These are phyloP conservation scores for Pseudomyrmex pallidus DNA, from an alignment of 1,140 invertebrate genomes.

Conservation along the genomic window DNA sequence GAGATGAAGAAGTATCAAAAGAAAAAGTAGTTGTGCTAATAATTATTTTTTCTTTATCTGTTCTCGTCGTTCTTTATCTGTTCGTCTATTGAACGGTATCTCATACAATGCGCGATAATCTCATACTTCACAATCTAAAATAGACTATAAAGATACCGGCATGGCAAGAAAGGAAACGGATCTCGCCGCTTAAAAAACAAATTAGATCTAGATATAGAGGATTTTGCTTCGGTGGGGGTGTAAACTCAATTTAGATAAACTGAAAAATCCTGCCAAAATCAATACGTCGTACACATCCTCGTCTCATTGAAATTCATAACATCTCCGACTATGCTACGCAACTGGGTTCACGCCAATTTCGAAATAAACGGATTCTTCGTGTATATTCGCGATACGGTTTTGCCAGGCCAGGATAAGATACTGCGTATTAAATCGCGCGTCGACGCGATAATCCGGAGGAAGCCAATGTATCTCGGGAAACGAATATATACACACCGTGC, in stretches of 20 bases:
- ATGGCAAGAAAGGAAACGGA: neutral
- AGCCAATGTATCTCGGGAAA: slow-evolving; percentile 18
- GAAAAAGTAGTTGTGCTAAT: too few species aligned
- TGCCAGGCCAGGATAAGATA: neutral
- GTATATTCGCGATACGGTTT: neutral
- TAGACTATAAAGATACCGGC: slow-evolving; percentile 1
- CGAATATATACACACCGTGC: neutral
- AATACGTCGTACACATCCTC: neutral
- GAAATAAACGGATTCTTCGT: slow-evolving; percentile 7
- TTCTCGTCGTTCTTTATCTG: too few species aligned
- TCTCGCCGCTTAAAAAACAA: too few species aligned
- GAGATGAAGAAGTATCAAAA: too few species aligned
- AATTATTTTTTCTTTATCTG: too few species aligned
- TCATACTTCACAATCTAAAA: neutral
- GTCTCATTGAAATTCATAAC: slow-evolving; percentile 34
- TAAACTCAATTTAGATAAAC: slow-evolving; percentile 21
- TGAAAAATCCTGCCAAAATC: slow-evolving; percentile 30
- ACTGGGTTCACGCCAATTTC: slow-evolving; percentile 9
- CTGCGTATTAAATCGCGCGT: slow-evolving; percentile 30
- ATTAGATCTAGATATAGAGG: too few species aligned
- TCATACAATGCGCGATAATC: too few species aligned
- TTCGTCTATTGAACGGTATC: too few species aligned
- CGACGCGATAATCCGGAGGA: slow-evolving; percentile 33
- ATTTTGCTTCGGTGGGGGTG: neutral
- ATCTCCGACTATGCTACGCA: neutral